Evolutionary conservation across 2,797 vertebrate species (phyloP).

Genomic region (Prionace glauca): DNA sequence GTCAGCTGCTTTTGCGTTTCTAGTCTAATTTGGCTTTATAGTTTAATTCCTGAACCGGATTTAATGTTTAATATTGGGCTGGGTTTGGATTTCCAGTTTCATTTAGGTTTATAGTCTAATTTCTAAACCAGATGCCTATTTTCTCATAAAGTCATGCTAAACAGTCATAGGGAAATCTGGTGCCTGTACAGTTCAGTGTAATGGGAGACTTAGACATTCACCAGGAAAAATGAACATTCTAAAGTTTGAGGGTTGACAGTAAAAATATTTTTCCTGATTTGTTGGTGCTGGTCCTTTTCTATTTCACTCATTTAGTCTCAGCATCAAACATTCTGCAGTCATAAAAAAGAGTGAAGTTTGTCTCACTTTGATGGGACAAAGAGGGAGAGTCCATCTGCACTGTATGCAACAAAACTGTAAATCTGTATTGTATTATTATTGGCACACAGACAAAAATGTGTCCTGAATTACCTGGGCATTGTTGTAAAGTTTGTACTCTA

Average conservation of each 20-base stretch:
- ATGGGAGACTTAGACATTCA: not conserved
- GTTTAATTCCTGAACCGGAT: not conserved
- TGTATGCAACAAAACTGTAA: not conserved
- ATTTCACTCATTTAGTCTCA: not conserved
- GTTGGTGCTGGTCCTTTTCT: not conserved
- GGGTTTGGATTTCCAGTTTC: not conserved
- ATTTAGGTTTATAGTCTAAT: not conserved
- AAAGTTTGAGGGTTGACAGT: not conserved
- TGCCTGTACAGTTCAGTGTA: not conserved
- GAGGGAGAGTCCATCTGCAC: not conserved
- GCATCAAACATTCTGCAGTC: not conserved
- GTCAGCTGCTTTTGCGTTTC: not conserved
- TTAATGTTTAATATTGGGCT: not conserved
- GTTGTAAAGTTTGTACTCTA: not conserved
- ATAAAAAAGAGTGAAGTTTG: not conserved
- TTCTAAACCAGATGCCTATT: not conserved
- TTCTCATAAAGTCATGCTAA: not conserved
- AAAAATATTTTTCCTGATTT: not conserved
- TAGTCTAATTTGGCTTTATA: conserved; percentile 1
- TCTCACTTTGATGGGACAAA: not conserved
- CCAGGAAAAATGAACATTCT: not conserved
- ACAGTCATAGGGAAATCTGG: not conserved
- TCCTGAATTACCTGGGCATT: not conserved
- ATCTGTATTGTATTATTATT: not conserved
- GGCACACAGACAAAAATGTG: not conserved